These are phyloP conservation scores for Eidolon helvum DNA, from an alignment of 2,113 vertebrate genomes.

Conservation along the genomic window DNA sequence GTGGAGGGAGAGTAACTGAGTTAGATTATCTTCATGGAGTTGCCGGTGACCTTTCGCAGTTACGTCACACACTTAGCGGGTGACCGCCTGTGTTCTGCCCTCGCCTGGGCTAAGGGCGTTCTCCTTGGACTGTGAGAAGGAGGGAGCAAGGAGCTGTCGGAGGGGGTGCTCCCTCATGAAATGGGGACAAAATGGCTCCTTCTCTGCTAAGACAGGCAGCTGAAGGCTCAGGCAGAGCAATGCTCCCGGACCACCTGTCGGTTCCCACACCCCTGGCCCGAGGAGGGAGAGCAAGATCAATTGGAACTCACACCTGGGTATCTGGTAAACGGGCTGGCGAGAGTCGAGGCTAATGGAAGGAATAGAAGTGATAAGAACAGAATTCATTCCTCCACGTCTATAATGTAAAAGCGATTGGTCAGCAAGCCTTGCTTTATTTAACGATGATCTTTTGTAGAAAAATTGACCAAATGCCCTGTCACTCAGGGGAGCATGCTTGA, in stretches of 20 bases:
- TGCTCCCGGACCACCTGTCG: fast-evolving
- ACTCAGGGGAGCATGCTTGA: background rate
- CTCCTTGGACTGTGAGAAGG: too few relatives aligned
- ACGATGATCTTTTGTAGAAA: background rate
- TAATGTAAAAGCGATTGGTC: fast-evolving
- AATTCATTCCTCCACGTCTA: background rate
- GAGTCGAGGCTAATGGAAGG: fast-evolving
- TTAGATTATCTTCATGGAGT: too few relatives aligned
- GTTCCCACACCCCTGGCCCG: background rate
- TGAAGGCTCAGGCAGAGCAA: background rate
- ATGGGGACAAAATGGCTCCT: background rate
- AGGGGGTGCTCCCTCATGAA: fast-evolving
- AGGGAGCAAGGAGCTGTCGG: background rate
- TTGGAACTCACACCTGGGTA: background rate
- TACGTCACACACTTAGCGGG: fast-evolving
- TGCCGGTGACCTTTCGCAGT: background rate
- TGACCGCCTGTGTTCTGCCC: background rate
- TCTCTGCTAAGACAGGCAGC: background rate
- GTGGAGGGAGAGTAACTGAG: fast-evolving
- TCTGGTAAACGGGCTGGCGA: background rate
- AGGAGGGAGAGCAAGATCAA: background rate
- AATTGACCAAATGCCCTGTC: background rate
- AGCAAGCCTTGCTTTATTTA: background rate
- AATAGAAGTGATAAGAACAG: background rate
- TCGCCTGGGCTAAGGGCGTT: too few relatives aligned